Conservation (phyloP, 2,797 vertebrate genomes). For the Enteromius thamalakanensis region DNA sequence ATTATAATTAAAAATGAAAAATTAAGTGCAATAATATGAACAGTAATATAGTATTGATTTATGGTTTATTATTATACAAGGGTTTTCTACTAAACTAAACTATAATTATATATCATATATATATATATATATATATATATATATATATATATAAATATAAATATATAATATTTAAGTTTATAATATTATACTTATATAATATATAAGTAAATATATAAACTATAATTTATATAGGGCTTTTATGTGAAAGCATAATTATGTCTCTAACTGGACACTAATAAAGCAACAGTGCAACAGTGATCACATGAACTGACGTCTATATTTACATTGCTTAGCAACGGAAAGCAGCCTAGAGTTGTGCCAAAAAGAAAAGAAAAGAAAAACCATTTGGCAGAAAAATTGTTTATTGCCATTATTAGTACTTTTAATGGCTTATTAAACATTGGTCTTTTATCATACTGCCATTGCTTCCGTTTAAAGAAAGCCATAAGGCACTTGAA, state of each 20-base stretch:
- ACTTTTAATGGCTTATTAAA: conserved; percentile 24
- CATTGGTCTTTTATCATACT: background rate
- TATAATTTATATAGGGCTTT: background rate
- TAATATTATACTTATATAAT: too few relatives aligned
- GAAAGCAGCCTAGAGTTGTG: background rate
- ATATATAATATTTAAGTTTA: too few relatives aligned
- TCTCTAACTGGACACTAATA: too few relatives aligned
- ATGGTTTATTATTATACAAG: too few relatives aligned
- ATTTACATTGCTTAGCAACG: background rate
- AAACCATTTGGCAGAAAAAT: background rate
- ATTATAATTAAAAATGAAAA: too few relatives aligned
- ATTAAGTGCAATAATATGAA: background rate
- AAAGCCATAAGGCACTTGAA: conserved; percentile 20
- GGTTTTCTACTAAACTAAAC: too few relatives aligned
- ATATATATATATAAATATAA: too few relatives aligned
- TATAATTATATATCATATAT: too few relatives aligned
- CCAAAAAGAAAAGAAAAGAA: background rate
- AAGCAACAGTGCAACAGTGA: background rate
- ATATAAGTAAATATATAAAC: background rate
- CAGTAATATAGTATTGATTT: background rate
- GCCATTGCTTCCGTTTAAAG: conserved; percentile 15
- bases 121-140: too few relatives aligned
- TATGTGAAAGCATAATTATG: too few relatives aligned
- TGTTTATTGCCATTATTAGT: conserved; percentile 10
- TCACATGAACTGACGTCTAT: background rate